These are phyloP conservation scores for Pogonophryne albipinna DNA, from an alignment of 2,797 vertebrate genomes.

Conservation along the genomic window DNA sequence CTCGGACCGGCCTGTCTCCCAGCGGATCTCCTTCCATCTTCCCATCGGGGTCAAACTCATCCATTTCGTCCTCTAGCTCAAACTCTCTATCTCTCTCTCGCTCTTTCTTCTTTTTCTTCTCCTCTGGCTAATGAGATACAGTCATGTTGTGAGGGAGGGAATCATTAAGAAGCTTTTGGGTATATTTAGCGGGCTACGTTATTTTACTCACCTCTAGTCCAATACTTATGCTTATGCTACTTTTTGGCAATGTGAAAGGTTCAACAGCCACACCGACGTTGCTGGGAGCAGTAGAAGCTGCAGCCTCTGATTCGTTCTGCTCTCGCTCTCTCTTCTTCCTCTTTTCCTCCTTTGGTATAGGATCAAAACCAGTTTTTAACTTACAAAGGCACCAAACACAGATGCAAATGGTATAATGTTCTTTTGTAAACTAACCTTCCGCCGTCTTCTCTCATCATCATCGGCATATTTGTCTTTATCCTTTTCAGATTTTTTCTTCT, in stretches of 20 bases:
- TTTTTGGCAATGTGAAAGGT: slow-evolving; percentile 83
- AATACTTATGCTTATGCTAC: slow-evolving; percentile 52
- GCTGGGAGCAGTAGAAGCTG: slow-evolving; percentile 59
- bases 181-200: not conserved
- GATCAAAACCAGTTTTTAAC: not conserved
- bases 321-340: slow-evolving; percentile 96
- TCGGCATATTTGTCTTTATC: slow-evolving; percentile 95
- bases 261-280: slow-evolving; percentile 71
- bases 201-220: slow-evolving; percentile 76
- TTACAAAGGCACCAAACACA: not conserved
- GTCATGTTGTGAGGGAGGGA: not conserved
- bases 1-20: slow-evolving; percentile 91
- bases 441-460: slow-evolving; percentile 93
- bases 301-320: slow-evolving; percentile 90
- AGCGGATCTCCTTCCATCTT: slow-evolving; percentile 86
- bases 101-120: slow-evolving; percentile 92
- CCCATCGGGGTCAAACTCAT: slow-evolving; percentile 84
- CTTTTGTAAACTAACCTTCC: slow-evolving; percentile 86
- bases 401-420: not conserved
- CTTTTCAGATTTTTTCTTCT: slow-evolving; percentile 97
- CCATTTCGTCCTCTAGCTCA: slow-evolving; percentile 90
- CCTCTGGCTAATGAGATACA: slow-evolving; percentile 81
- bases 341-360: slow-evolving; percentile 90
- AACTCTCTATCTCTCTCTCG: slow-evolving; percentile 82
- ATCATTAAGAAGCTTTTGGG: not conserved